Evolutionary conservation across 1,140 invertebrate genomes (phyloP), one percentile per base, ranked within the genome.

Genomic region (Drosophila ambigua): DNA sequence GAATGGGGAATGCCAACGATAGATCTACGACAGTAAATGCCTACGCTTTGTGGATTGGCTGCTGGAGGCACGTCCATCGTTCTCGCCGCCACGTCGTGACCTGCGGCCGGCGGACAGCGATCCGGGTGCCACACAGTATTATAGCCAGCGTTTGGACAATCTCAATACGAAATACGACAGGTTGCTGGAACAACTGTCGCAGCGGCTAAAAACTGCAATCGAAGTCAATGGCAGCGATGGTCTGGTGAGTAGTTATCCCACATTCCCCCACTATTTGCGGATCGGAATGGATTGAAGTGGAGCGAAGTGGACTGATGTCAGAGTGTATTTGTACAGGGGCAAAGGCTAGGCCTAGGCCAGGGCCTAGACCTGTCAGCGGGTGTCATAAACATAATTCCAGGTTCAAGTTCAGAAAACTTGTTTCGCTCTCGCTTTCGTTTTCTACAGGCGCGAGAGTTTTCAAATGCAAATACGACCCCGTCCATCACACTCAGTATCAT

Each of bases 21-120:
- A 92, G 91, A 98, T 97, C 90, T 97, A 98, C 93, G 96, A 97
- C 62, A 88, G 89, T 72, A 92, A 92, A 84, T 95, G 98, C 91
- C 95, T 96, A 92, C 95, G 96, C 66, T 99, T 97, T 93, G 94
- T 95, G 76, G 97, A 98, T 83, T 96, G 95, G 92, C 93, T 98
- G 53, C 94, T 98, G 85, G 96, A 97, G 91, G 90, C 76, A 24
- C 79, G 91, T 58, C 91, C 91, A 28, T 92, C 91, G 55, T 92
- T 92, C 64, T 91, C 91, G 26, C 89, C 90, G 28, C 91, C 91
- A 54, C 89, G 91, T 35, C 79, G 89, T n/a, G 91, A 92, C 75
- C 72, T 91, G 24, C 90, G 90, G 55, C 81, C 83, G 53, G 69
- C 79, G 31, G 90, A 88, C 41, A 83, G 77, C 64, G 91, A 92